These are phyloP conservation scores for Drosophila greeni DNA, from an alignment of 2,888 invertebrate genomes.

Conservation along the genomic window DNA sequence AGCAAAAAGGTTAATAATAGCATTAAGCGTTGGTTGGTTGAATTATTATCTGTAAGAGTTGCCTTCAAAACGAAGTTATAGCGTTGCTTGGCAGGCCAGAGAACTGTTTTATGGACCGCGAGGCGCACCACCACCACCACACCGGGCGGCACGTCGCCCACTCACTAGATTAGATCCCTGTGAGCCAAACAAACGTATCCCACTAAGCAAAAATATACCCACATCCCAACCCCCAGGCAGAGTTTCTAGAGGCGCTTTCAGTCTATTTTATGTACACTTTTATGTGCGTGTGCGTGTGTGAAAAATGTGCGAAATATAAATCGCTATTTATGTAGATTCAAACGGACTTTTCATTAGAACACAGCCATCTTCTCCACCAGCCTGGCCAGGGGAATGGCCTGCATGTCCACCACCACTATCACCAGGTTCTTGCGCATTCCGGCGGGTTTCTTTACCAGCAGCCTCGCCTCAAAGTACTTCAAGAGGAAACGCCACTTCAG, in stretches of 20 bases:
- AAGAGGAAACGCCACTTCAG: constrained; percentile 84
- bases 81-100: constrained; percentile 5
- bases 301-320: constrained; percentile 59
- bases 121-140: not conserved
- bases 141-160: not conserved
- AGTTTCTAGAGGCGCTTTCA: constrained; percentile 27
- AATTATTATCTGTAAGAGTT: constrained; percentile 5
- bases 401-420: constrained; percentile 71
- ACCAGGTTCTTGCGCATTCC: constrained; percentile 60
- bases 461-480: constrained; percentile 82
- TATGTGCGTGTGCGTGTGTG: constrained; percentile 45
- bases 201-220: constrained; percentile 10
- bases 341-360: constrained; percentile 55
- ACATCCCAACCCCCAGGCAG: constrained; percentile 12
- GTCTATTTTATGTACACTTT: constrained; percentile 49
- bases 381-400: constrained; percentile 54
- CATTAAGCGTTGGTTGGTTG: constrained; percentile 6
- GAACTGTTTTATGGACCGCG: constrained; percentile 10
- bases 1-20: not conserved
- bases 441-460: constrained; percentile 69
- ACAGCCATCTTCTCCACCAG: constrained; percentile 67
- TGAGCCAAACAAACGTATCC: constrained; percentile 16
- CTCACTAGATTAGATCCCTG: constrained; percentile 9
- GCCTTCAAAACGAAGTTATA: constrained; percentile 7
- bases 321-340: constrained; percentile 58